Evolutionary conservation across 2,888 invertebrate species (phyloP).

Genomic region (Napeogenes inachia): DNA sequence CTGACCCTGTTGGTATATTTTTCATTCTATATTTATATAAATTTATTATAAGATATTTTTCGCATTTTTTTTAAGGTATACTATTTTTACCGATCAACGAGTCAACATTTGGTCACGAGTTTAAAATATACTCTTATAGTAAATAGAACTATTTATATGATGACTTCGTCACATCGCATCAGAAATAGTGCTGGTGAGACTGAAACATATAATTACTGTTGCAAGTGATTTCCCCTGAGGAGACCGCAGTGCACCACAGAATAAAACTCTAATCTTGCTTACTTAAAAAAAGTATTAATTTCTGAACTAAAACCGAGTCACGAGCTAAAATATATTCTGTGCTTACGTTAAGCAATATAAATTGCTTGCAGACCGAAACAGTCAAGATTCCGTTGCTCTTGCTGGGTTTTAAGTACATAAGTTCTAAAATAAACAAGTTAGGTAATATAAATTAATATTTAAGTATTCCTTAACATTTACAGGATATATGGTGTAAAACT

Average conservation of each 20-base stretch:
- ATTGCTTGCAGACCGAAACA: conserved; percentile 23
- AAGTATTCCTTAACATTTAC: conserved; percentile 7
- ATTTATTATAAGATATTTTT: too few relatives aligned
- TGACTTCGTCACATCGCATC: conserved; percentile 30
- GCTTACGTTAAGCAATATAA: conserved; percentile 26
- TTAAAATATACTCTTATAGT: conserved; percentile 5
- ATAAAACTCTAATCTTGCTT: conserved; percentile 31
- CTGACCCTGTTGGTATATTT: too few relatives aligned
- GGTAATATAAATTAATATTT: conserved; percentile 18
- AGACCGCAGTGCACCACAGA: conserved; percentile 31
- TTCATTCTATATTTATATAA: too few relatives aligned
- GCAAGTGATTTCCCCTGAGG: conserved; percentile 62
- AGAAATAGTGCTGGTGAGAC: conserved; percentile 40
- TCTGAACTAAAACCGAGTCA: conserved; percentile 30
- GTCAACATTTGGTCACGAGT: background rate
- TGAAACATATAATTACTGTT: conserved; percentile 59
- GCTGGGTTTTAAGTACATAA: conserved; percentile 15
- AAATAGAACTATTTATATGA: conserved; percentile 32
- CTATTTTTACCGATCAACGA: too few relatives aligned
- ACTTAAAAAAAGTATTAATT: conserved; percentile 35
- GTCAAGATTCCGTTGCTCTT: conserved; percentile 17
- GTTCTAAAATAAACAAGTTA: conserved; percentile 17
- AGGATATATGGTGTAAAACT: too few relatives aligned
- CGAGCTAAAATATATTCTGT: conserved; percentile 25
- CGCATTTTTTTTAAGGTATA: too few relatives aligned